Evolutionary conservation across 2,797 vertebrate genomes (phyloP).

Genomic region (Gymnothorax javanicus): DNA sequence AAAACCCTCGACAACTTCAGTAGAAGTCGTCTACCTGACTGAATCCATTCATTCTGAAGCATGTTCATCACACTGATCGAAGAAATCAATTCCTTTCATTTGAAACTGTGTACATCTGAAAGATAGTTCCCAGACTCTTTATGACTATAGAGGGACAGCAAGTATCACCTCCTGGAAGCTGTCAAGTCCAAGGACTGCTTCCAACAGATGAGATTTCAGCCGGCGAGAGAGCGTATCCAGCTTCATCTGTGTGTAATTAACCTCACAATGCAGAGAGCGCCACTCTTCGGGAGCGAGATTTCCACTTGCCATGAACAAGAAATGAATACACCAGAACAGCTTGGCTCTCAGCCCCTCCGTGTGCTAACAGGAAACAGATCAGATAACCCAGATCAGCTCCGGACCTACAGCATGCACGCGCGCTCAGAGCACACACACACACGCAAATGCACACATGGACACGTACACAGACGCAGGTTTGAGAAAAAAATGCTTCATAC

Average conservation of each 20-base stretch:
- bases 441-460: not conserved
- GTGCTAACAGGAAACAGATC: constrained; percentile 50
- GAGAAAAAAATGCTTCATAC: not conserved
- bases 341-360: constrained; percentile 20
- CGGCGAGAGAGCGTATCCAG: constrained; percentile 2
- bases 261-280: constrained; percentile 27
- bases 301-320: constrained; percentile 46
- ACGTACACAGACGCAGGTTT: not conserved
- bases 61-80: not conserved
- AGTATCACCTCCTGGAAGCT: not conserved
- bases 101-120: not conserved
- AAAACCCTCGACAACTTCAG: not conserved
- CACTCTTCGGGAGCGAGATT: constrained; percentile 39
- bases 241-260: constrained; percentile 42
- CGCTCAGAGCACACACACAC: not conserved
- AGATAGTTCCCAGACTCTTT: not conserved
- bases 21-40: not conserved
- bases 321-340: constrained; percentile 33
- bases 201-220: not conserved
- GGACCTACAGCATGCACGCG: not conserved
- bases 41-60: not conserved
- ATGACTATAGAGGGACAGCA: not conserved
- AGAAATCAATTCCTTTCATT: not conserved
- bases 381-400: constrained; percentile 37
- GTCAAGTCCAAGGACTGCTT: not conserved